phyloP scores from a whole-genome alignment of 2,888 invertebrate genomes.

The Luperina testacea region DNA sequence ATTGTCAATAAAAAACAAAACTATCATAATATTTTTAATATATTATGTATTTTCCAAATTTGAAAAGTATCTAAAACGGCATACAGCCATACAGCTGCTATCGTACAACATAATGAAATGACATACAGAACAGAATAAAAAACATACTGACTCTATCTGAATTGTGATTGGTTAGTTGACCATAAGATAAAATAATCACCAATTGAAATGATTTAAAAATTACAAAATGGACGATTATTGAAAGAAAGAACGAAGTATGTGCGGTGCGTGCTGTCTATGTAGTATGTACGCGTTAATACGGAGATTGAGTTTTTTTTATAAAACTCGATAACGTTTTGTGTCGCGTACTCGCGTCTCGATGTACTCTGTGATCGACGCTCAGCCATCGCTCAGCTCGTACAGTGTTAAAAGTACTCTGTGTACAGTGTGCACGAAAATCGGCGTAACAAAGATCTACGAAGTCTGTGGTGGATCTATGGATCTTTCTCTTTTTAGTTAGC shows the following conservation, averaged over 20 bases:
- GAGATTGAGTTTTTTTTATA: constrained; percentile 25
- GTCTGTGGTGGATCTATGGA: constrained; percentile 75
- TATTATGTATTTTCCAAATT: neutral
- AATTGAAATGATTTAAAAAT: constrained; percentile 8
- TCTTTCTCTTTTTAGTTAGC: constrained; percentile 81
- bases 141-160: neutral
- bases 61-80: neutral
- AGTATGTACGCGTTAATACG: neutral
- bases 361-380: constrained; percentile 8
- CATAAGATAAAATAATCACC: constrained; percentile 3
- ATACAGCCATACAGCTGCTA: neutral
- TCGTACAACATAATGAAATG: neutral
- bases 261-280: neutral
- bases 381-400: constrained; percentile 20
- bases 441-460: constrained; percentile 65
- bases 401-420: too few species aligned
- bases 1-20: neutral
- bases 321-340: constrained; percentile 40
- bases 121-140: constrained; percentile 5
- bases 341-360: constrained; percentile 34
- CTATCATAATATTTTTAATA: too few species aligned
- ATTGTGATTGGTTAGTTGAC: constrained; percentile 24
- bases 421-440: constrained; percentile 37
- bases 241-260: constrained; percentile 9
- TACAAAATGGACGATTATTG: constrained; percentile 31